Evolutionary conservation across 2,797 vertebrate genomes (phyloP).

Genomic region (Sphenopsis melanotis): DNA sequence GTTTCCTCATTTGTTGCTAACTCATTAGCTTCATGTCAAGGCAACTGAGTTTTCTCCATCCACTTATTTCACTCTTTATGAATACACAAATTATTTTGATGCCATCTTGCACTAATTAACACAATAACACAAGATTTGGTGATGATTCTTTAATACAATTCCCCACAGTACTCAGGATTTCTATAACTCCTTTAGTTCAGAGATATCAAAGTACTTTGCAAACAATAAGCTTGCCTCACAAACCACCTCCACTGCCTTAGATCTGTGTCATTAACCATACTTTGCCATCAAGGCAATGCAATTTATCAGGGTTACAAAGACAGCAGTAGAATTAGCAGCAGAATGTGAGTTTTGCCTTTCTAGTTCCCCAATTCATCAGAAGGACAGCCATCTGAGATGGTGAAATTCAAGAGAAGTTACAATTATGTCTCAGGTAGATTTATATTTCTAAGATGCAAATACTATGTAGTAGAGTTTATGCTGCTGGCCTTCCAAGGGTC

Average conservation of each 20-base stretch:
- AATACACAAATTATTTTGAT: neutral
- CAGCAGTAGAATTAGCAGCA: neutral
- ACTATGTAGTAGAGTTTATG: accelerated
- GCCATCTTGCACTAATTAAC: neutral
- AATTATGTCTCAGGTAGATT: neutral
- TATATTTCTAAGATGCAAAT: neutral
- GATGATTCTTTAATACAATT: neutral
- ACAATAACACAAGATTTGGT: neutral
- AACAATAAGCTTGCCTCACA: neutral
- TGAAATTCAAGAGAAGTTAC: neutral
- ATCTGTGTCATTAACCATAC: neutral
- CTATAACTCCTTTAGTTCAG: neutral
- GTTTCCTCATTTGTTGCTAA: neutral
- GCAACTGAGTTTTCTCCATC: neutral
- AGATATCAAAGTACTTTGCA: neutral
- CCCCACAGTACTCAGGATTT: neutral
- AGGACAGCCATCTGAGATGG: neutral
- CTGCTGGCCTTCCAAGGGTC: neutral
- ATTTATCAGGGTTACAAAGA: neutral
- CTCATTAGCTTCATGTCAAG: neutral
- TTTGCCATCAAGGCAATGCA: neutral
- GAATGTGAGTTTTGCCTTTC: neutral
- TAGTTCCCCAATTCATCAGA: neutral
- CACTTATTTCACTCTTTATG: neutral
- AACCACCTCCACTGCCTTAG: neutral